These are phyloP conservation scores for Lerista edwardsae DNA, from an alignment of 2,797 vertebrate species.

Conservation along the genomic window DNA sequence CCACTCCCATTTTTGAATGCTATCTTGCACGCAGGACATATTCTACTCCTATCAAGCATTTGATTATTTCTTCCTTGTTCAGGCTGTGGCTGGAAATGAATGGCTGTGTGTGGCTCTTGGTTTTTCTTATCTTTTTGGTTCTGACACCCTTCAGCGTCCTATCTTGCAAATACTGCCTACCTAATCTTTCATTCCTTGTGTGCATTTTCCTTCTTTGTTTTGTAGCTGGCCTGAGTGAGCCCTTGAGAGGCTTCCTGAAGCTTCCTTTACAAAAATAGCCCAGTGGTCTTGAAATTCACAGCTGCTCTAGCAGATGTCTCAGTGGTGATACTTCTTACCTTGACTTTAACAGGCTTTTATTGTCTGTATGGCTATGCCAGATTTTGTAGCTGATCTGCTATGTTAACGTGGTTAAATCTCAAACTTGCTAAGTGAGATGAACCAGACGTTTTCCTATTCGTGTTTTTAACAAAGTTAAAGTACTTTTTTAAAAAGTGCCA, in stretches of 20 bases:
- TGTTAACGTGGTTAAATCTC: not conserved
- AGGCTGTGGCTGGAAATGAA: not conserved
- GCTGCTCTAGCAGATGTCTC: too few relatives aligned
- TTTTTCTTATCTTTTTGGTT: not conserved
- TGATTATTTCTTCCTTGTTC: not conserved
- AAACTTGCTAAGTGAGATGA: not conserved
- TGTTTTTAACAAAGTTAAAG: too few relatives aligned
- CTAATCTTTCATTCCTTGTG: not conserved
- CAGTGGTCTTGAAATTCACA: not conserved
- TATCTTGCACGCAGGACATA: not conserved
- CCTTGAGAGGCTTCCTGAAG: not conserved
- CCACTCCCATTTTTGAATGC: not conserved
- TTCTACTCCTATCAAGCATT: not conserved
- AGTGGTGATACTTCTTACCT: too few relatives aligned
- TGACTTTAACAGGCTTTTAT: not conserved
- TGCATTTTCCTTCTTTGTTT: not conserved
- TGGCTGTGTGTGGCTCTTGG: not conserved
- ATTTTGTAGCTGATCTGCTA: conserved; percentile 34
- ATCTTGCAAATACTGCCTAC: not conserved
- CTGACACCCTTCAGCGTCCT: too few relatives aligned
- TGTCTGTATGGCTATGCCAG: not conserved
- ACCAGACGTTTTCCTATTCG: not conserved
- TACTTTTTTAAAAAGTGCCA: too few relatives aligned
- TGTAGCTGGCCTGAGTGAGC: not conserved
- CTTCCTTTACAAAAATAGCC: not conserved